These are phyloP conservation scores for Plemyria rubiginata DNA, from an alignment of 2,888 invertebrate species.

Conservation along the genomic window DNA sequence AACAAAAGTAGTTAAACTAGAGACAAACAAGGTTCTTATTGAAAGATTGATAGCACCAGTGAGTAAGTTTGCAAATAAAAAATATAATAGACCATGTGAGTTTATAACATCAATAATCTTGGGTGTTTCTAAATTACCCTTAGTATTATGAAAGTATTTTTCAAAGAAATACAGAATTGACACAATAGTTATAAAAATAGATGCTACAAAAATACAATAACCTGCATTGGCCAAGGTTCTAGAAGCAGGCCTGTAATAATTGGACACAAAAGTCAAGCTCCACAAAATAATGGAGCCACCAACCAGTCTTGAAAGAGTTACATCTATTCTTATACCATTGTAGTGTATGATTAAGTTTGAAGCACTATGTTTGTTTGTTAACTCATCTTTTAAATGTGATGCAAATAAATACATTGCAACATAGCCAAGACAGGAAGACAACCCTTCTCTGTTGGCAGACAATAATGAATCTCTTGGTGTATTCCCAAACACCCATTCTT, in stretches of 20 bases:
- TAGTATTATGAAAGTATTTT: conserved; percentile 62
- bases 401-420: conserved; percentile 92
- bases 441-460: conserved; percentile 95
- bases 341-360: conserved; percentile 5
- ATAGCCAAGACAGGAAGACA: conserved; percentile 94
- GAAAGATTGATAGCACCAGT: conserved; percentile 93
- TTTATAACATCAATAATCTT: conserved; percentile 89
- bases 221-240: conserved; percentile 93
- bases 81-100: conserved; percentile 93
- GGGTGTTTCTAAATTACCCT: conserved; percentile 67
- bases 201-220: conserved; percentile 91
- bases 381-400: conserved; percentile 85
- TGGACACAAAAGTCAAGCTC: conserved; percentile 72
- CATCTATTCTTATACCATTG: conserved; percentile 20
- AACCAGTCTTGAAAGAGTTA: conserved; percentile 24
- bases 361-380: conserved; percentile 65
- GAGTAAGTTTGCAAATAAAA: conserved; percentile 92
- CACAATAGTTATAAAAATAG: conserved; percentile 85
- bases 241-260: conserved; percentile 86
- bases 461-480: conserved; percentile 86
- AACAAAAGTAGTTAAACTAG: conserved; percentile 67
- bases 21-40: conserved; percentile 85
- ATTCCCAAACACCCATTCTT: conserved; percentile 88
- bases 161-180: conserved; percentile 84
- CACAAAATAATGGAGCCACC: conserved; percentile 62